Evolutionary conservation across 2,113 vertebrate species (phyloP).

Genomic region (Periophthalmodon schlosseri): DNA sequence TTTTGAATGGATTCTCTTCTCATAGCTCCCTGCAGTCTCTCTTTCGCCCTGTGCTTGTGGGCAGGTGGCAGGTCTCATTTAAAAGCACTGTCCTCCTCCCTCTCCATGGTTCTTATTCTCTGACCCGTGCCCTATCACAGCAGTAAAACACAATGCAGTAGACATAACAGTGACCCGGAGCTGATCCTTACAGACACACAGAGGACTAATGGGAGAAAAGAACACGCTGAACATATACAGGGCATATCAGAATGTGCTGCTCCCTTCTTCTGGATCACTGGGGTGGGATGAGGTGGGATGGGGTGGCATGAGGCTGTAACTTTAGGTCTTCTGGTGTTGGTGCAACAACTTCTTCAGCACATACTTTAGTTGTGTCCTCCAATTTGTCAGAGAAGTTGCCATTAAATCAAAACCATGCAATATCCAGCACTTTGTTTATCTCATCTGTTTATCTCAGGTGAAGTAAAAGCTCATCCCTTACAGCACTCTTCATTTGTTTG

Average conservation of each 20-base stretch:
- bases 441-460: not conserved
- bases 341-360: not conserved
- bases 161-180: slow-evolving; percentile 2
- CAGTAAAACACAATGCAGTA: slow-evolving; percentile 5
- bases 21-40: not conserved
- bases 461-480: not conserved
- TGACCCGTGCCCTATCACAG: slow-evolving; percentile 52
- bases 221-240: slow-evolving; percentile 17
- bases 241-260: not conserved
- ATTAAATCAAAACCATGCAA: not conserved
- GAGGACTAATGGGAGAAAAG: slow-evolving; percentile 1
- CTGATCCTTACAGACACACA: not conserved
- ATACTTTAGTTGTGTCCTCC: not conserved
- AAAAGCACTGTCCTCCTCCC: slow-evolving; percentile 26
- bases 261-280: no score
- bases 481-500: not conserved
- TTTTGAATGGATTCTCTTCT: not conserved
- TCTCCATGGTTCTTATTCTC: slow-evolving; percentile 29
- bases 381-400: not conserved
- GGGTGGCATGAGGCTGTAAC: not conserved
- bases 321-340: not conserved
- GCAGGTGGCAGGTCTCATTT: slow-evolving; percentile 65
- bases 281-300: no score
- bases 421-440: not conserved
- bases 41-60: slow-evolving; percentile 17